Evolutionary conservation across 1,140 invertebrate species (phyloP).

Genomic region (Temnothorax curvispinosus): DNA sequence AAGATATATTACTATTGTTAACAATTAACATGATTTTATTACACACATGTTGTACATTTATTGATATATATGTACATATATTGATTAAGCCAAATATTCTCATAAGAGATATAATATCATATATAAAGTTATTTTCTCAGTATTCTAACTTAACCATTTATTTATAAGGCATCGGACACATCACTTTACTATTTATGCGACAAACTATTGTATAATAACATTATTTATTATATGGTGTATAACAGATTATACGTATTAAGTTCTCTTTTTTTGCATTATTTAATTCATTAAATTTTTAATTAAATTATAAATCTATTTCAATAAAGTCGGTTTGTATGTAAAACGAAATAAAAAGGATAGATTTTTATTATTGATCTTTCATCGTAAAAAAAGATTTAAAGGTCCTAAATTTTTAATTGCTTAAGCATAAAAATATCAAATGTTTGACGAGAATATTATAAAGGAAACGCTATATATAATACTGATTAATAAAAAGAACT

Average conservation of each 20-base stretch:
- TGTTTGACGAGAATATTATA: neutral
- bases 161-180: neutral
- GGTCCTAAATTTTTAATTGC: neutral
- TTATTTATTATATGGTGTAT: neutral
- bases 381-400: neutral
- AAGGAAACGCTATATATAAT: neutral
- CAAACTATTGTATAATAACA: neutral
- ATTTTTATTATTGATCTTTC: neutral
- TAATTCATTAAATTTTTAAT: neutral
- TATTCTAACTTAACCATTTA: neutral
- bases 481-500: neutral
- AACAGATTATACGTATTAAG: neutral
- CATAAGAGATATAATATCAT: neutral
- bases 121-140: neutral
- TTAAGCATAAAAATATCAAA: neutral
- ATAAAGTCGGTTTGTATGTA: neutral
- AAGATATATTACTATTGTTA: neutral
- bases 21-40: neutral
- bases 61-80: no score
- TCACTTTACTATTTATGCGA: neutral
- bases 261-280: neutral
- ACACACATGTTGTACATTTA: no score
- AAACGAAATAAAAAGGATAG: neutral
- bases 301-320: neutral
- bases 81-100: neutral